Conservation (phyloP, 2,888 invertebrate genomes). For the Baccha elongata region DNA sequence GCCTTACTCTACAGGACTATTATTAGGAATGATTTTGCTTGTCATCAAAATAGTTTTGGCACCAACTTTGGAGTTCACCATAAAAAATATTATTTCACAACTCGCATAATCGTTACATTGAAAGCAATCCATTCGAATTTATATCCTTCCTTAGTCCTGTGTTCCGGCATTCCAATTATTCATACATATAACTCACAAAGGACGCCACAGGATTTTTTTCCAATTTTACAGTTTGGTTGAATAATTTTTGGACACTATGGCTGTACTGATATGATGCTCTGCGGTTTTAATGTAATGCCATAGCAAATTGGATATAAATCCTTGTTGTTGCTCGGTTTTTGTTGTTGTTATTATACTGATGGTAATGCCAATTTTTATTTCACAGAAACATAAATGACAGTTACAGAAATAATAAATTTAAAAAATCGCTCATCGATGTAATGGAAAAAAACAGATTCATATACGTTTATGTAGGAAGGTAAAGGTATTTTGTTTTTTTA, state of each 20-base stretch:
- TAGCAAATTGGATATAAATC: constrained; percentile 53
- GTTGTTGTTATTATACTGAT: not conserved
- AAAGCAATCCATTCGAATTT: constrained; percentile 43
- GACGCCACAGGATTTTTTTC: constrained; percentile 3
- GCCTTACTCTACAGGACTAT: not conserved
- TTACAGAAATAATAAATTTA: constrained; percentile 38
- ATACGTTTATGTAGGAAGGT: too few relatives aligned
- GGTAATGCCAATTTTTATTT: constrained; percentile 23
- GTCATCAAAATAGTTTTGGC: constrained; percentile 32
- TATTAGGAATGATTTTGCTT: too few relatives aligned
- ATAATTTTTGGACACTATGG: constrained; percentile 24
- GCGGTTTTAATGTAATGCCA: constrained; percentile 61
- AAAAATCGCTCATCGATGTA: constrained; percentile 47
- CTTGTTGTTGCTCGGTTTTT: constrained; percentile 25
- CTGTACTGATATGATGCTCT: constrained; percentile 29
- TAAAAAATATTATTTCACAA: constrained; percentile 49
- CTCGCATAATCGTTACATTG: constrained; percentile 54
- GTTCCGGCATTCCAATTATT: constrained; percentile 16
- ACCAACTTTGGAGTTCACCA: constrained; percentile 25
- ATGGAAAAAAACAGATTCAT: constrained; percentile 23
- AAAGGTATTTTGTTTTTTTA: not conserved
- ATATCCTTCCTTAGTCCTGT: constrained; percentile 25
- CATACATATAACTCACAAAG: not conserved
- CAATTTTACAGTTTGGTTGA: constrained; percentile 24
- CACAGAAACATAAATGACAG: constrained; percentile 48